phyloP scores from a whole-genome alignment of 2,113 vertebrate genomes.

The Phaethornis superciliosus region DNA sequence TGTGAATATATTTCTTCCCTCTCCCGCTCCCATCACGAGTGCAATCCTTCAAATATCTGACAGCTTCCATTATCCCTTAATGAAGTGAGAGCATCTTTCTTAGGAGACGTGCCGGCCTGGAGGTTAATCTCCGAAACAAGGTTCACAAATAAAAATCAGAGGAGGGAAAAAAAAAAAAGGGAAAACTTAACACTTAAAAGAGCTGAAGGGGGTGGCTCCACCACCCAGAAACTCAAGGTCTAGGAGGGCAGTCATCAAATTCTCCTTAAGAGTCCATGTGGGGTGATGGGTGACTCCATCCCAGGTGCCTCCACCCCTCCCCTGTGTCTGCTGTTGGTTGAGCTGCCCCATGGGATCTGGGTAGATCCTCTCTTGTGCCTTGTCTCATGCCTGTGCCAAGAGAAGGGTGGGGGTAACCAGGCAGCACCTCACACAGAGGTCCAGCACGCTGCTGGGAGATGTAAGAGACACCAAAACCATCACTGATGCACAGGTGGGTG shows the following conservation, averaged over 20 bases:
- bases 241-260: background rate
- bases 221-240: background rate
- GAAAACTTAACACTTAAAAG: conserved; percentile 4
- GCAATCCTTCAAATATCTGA: conserved; percentile 64
- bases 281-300: background rate
- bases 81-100: conserved; percentile 64
- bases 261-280: background rate
- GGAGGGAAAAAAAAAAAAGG: background rate
- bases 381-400: background rate
- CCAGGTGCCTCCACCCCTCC: background rate
- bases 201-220: background rate
- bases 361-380: background rate
- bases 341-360: background rate
- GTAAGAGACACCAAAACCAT: background rate
- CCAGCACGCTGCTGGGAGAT: background rate
- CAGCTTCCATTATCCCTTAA: conserved; percentile 71
- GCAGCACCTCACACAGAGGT: background rate
- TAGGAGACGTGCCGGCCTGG: background rate
- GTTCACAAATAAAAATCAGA: conserved; percentile 56
- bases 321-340: background rate
- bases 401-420: background rate
- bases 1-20: conserved; percentile 44
- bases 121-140: conserved; percentile 31
- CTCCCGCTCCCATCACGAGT: conserved; percentile 40
- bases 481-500: too few species aligned